Base-by-base conservation (phyloP, 2,113 vertebrate species). In the Oreochromis spilurus region DNA sequence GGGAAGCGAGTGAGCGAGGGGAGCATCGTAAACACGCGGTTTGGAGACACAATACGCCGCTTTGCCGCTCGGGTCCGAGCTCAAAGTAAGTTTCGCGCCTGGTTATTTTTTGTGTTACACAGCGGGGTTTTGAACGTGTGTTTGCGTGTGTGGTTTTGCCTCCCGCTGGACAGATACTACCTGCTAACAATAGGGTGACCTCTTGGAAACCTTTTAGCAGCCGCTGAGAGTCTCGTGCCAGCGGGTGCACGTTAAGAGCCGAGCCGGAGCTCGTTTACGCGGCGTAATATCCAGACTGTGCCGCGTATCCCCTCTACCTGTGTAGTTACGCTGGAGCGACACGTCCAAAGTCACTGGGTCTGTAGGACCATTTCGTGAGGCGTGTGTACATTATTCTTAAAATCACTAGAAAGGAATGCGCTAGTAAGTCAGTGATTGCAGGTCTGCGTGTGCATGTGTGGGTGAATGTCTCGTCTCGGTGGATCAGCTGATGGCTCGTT, bases 51-150 rank as follows among this genome's bases (percentile, higher is more conserved):
- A 89, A 86, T 90, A 89, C 90, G 87, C 96, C 96, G 96, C 96
- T 95, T 93, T 84, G 62, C 86, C 87, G n/a, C 91, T 24, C 94
- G 95, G 94, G 81, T 95, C 94, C 93, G 83, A 96, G 94, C 95
- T 79, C 85, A 95, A 94, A 98, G 98, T 99, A 99, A 99, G 98
- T 99, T 98, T 97, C 91, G 91, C 91, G 91, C 84, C 88, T 88
- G 88, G 70, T 91, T 93, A 79, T 94, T 94, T 87, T 85, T 91
- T 75, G 60, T 52, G 50, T 90, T 90, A 79, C 79, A 89, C 24
- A 90, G 91, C 91, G 85, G 78, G 87, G 88, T 87, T 82, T 38
- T 88, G 90, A 87, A 53, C 9, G 60, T 11, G 45, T 31, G 43
- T 84, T 94, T 93, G 82, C 75, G 79, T 14, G 75, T 21, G 67